Base-by-base conservation (phyloP, 2,797 vertebrate genomes). In the Leuciscus waleckii region DNA sequence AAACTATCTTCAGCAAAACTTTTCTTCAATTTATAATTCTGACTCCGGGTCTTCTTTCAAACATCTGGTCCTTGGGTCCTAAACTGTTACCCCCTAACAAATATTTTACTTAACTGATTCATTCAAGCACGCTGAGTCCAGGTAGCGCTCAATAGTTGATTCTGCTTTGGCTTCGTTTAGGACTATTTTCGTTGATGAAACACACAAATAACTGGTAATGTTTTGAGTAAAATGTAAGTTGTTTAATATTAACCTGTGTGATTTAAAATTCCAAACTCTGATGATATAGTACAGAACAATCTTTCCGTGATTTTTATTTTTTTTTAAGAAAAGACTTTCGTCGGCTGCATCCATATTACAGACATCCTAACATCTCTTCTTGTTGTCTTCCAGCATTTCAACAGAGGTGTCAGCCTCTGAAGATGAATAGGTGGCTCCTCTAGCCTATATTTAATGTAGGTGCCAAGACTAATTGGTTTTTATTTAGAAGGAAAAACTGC, bases 361-460 rank as follows among this genome's bases (percentile, higher is more conserved):
- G 39, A 65, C 32, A 39, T 11, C 35, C 32, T 65, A 68, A 49
- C 16, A n/a, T 76, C 41, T 69, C 70, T 61, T 76, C 69, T 49
- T 83, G 35, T 61, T 81, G 51, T 56, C 61, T 87, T 73, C 68
- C 79, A 51, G 71, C 58, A 41, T 17, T 67, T 79, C n/a, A 69
- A 81, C 85, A 77, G 82, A 81, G 68, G 89, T 91, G 90, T 90
- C 89, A 81, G 68, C 70, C 77, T 85, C 76, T 29, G 29, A 90
- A 92, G 89, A 88, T 90, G 85, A 90, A 92, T 90, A 46, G 86
- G 87, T 80, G 87, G 78, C 89, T 90, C 81, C 88, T 77, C 78
- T 85, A 84, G 84, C 78, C 84, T 90, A 83, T 90, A 90, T 90
- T 90, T 89, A 88, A 88, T 85, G 85, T 82, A 84, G 69, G 81